Conservation (phyloP, 2,888 invertebrate genomes). For the Lepidocyrtoides sp. region DNA sequence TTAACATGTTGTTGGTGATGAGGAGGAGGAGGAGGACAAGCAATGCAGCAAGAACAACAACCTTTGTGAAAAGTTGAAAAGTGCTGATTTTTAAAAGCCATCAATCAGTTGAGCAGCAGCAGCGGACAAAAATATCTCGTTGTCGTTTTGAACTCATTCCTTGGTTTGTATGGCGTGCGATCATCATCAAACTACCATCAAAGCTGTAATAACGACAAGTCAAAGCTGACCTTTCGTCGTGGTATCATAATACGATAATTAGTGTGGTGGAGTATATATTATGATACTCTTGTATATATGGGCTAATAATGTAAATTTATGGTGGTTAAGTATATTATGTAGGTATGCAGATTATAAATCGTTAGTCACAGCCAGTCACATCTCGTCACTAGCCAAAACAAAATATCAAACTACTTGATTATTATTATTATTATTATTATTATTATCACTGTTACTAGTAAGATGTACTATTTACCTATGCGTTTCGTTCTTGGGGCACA, state of each 20-base stretch:
- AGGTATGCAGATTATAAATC: background rate
- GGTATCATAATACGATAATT: slow-evolving; percentile 67
- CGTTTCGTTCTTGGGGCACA: slow-evolving; percentile 18
- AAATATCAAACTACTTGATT: background rate
- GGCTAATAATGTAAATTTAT: no score
- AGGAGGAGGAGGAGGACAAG: background rate
- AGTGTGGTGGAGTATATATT: background rate
- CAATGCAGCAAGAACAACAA: slow-evolving; percentile 3
- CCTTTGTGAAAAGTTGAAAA: slow-evolving; percentile 65
- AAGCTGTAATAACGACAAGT: slow-evolving; percentile 41
- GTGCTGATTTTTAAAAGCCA: slow-evolving; percentile 74
- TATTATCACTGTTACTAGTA: background rate
- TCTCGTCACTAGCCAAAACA: background rate
- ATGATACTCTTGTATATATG: background rate
- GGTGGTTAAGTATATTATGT: background rate
- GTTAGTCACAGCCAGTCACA: background rate
- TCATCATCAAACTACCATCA: slow-evolving; percentile 30
- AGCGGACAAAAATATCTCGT: slow-evolving; percentile 70
- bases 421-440: slow-evolving; percentile 52
- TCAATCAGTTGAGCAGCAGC: slow-evolving; percentile 69
- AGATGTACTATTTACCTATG: background rate
- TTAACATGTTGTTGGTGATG: background rate
- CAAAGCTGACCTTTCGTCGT: slow-evolving; percentile 66
- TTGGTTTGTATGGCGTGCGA: slow-evolving; percentile 56
- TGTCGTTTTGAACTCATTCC: slow-evolving; percentile 66